A percentile compares a stretch with the other conserved stretches of the same genome.
These are phyloP conservation scores for Montifringilla adamsi DNA, from an alignment of 2,113 vertebrate genomes.

Conservation along the genomic window DNA sequence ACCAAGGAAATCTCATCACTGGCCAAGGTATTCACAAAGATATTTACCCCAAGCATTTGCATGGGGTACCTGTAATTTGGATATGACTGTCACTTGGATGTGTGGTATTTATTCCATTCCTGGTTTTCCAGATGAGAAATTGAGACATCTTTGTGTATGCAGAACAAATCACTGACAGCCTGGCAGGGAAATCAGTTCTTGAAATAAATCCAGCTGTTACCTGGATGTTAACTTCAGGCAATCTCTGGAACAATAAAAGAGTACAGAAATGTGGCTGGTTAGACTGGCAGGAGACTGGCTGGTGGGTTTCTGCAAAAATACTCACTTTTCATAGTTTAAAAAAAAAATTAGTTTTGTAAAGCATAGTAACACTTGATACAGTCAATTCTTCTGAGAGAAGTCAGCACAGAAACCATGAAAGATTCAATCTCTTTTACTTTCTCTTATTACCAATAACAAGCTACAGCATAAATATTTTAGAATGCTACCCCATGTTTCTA, in stretches of 20 bases:
- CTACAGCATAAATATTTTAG: background rate
- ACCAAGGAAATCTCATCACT: background rate
- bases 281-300: background rate
- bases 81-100: background rate
- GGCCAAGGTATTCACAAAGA: background rate
- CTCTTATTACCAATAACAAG: background rate
- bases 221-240: background rate
- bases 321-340: background rate
- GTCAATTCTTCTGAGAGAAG: conserved; percentile 3
- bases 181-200: background rate
- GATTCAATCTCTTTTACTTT: background rate
- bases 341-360: background rate
- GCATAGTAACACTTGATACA: background rate
- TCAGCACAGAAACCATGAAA: background rate
- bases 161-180: background rate
- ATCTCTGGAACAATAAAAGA: background rate
- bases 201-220: background rate
- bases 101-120: background rate
- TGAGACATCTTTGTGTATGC: background rate
- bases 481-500: fast-evolving
- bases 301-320: background rate
- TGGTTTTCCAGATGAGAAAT: background rate
- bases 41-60: background rate
- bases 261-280: background rate
- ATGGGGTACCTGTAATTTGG: background rate